These are phyloP conservation scores for Chionis minor DNA, from an alignment of 2,113 vertebrate genomes.

Conservation along the genomic window DNA sequence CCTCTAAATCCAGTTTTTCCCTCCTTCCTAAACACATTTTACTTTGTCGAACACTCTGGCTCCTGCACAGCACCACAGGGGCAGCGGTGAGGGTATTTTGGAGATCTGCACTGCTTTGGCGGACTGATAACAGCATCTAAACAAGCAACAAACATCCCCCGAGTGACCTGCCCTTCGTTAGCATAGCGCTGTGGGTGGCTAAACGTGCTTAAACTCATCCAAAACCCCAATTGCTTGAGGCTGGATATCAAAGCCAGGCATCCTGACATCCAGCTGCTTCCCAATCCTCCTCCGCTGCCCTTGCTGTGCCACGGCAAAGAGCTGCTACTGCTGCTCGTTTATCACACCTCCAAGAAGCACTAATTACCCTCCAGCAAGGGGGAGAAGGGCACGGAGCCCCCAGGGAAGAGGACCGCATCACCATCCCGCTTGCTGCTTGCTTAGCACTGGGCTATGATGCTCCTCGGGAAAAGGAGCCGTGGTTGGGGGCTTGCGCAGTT, in stretches of 20 bases:
- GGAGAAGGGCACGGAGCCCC: background rate
- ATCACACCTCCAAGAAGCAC: background rate
- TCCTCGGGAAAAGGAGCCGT: accelerated
- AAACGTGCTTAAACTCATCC: background rate
- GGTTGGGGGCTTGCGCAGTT: accelerated
- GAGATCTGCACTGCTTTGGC: background rate
- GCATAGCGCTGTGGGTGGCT: background rate
- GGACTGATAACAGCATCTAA: background rate
- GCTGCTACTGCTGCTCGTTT: background rate
- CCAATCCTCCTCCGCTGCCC: background rate
- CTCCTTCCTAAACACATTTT: background rate
- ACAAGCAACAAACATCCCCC: background rate
- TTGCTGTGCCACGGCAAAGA: background rate
- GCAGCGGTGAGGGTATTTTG: background rate
- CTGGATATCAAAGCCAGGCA: background rate
- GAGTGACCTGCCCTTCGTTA: background rate
- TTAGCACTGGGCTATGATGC: background rate
- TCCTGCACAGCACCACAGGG: background rate
- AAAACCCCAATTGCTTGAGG: accelerated
- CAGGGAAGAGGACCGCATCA: accelerated
- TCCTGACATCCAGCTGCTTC: background rate
- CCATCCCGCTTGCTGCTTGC: background rate
- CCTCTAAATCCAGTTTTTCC: background rate
- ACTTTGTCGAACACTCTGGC: background rate
- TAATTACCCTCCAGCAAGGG: background rate